phyloP scores from a whole-genome alignment of 64 coral and sea anemone genomes.

The Porites australiensis region DNA sequence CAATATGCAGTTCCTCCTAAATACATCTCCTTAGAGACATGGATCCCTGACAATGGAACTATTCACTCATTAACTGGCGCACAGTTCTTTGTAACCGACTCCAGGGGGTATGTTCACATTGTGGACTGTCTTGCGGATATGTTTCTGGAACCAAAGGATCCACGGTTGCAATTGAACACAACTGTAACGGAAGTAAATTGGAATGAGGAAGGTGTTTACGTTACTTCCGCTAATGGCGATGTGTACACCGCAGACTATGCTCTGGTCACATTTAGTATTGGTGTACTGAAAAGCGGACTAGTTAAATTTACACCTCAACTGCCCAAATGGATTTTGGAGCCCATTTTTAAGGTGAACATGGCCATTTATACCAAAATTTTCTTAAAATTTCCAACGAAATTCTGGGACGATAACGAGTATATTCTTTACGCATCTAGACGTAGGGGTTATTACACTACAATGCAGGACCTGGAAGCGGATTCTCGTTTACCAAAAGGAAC shows the following conservation, averaged over 20 bases:
- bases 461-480: slow-evolving; percentile 78
- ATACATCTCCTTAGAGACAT: slow-evolving; percentile 42
- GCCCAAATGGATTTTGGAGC: slow-evolving; percentile 63
- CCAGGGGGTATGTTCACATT: slow-evolving; percentile 61
- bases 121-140: slow-evolving; percentile 62
- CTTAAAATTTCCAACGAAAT: slow-evolving; percentile 78
- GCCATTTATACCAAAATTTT: slow-evolving; percentile 87
- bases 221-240: slow-evolving; percentile 44
- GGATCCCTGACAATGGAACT: slow-evolving; percentile 38
- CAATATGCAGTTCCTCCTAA: slow-evolving; percentile 78
- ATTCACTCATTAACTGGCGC: slow-evolving; percentile 50
- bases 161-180: slow-evolving; percentile 68
- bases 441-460: slow-evolving; percentile 73
- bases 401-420: slow-evolving; percentile 82
- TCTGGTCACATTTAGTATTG: slow-evolving; percentile 82
- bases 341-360: slow-evolving; percentile 83
- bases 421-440: slow-evolving; percentile 74
- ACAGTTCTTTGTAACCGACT: slow-evolving; percentile 80
- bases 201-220: slow-evolving; percentile 41
- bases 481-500: slow-evolving; percentile 59
- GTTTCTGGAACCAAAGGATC: slow-evolving; percentile 52
- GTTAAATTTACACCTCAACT: slow-evolving; percentile 61
- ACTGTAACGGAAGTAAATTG: slow-evolving; percentile 58
- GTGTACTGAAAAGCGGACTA: slow-evolving; percentile 71
- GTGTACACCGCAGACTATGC: slow-evolving; percentile 64